Base-by-base conservation (phyloP, 2,113 vertebrate species). In the Trichomycterus rosablanca region DNA sequence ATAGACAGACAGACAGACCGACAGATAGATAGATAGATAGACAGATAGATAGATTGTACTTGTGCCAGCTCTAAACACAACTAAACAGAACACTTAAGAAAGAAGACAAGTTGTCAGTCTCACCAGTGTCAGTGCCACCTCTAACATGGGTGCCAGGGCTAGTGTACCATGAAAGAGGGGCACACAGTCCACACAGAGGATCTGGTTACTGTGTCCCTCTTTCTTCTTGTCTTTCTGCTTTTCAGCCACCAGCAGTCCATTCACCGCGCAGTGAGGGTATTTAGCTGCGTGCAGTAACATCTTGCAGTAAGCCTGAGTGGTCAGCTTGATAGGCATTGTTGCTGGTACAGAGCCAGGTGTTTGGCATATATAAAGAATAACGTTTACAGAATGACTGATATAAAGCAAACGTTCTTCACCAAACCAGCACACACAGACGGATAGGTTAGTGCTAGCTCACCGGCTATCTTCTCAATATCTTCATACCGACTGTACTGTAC, bases 221-320 rank as follows among this genome's bases (percentile, higher is more conserved):
- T 75, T 88, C 57, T 90, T 87, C 67, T 84, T 89, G 12, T 89
- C 85, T 77, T 90, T 90, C 2, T 83, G 87, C 48, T 87, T 88
- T 76, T 97, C 93, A 1, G 92, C 93, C 74, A 97, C 93, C 71
- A 97, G 80, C 28, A 97, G 68, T 14, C 93, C 95, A 37, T 95
- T 98, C 0, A 97, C 93, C 7, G 93, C 89, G 75, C 84, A 91
- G 71, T 93, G 89, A 1, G 94, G 93, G 71, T 95, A 96, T 75
- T 97, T 97, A 14, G 93, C 91, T 12, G 94, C 85, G 49, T 97
- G 95, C 35, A 97, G 81, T 44, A 97, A 78, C 93, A 97, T 96
- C 68, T 98, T 97, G 73, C 95, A 95, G 74, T 97, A 97, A 1
- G 95, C 92, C 76, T 97, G 94, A 0, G 93, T 97, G 10, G 92